Evolutionary conservation across 2,113 vertebrate species (phyloP).

Genomic region (Dinomys branickii): DNA sequence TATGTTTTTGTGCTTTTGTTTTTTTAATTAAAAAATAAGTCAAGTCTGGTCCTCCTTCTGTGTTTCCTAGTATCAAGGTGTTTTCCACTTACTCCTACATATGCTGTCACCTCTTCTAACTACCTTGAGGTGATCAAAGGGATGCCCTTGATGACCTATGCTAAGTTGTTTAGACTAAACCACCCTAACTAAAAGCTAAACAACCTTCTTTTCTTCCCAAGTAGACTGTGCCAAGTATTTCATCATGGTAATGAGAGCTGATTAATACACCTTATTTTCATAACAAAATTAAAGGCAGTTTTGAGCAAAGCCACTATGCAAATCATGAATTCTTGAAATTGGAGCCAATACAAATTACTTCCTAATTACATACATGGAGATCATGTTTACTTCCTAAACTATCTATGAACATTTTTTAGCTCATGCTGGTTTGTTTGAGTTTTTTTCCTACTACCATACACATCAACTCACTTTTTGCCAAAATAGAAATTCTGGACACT

Average conservation of each 20-base stretch:
- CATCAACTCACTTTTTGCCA: neutral
- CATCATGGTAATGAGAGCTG: neutral
- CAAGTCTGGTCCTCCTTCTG: neutral
- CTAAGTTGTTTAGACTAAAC: neutral
- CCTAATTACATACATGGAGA: neutral
- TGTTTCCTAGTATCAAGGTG: neutral
- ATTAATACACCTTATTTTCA: neutral
- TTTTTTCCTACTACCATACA: neutral
- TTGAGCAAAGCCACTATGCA: neutral
- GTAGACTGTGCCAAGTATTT: no score
- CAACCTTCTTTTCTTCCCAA: neutral
- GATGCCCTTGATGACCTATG: neutral
- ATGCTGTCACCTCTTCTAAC: no score
- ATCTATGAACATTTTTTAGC: neutral
- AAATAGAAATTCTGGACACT: neutral
- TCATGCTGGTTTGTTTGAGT: neutral
- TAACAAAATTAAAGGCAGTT: neutral
- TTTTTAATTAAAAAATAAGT: no score
- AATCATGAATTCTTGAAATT: slow-evolving; percentile 1
- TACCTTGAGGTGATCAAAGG: neutral
- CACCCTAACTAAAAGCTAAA: neutral
- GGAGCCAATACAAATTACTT: neutral
- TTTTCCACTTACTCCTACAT: neutral
- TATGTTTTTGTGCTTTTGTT: no score
- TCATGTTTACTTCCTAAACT: neutral